These are phyloP conservation scores for Scrobipalpa costella DNA, from an alignment of 2,888 invertebrate genomes.

Conservation along the genomic window DNA sequence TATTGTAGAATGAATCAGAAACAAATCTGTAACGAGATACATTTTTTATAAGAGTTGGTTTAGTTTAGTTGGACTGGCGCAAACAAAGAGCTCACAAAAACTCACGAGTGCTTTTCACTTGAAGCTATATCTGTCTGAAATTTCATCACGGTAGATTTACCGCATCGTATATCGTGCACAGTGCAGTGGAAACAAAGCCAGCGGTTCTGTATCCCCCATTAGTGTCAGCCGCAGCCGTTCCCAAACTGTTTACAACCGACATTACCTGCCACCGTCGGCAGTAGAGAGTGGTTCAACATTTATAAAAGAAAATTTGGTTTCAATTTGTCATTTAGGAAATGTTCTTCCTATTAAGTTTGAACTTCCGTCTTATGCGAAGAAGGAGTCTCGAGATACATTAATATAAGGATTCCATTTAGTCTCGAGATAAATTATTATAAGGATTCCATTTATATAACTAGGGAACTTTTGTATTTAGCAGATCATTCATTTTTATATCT, in stretches of 20 bases:
- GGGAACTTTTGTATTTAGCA: no score
- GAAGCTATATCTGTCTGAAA: neutral
- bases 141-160: constrained; percentile 1
- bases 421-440: no score
- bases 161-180: neutral
- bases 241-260: constrained; percentile 24
- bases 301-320: constrained; percentile 1
- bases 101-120: neutral
- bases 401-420: no score
- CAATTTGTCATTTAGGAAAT: neutral
- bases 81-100: neutral
- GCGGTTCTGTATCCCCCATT: constrained; percentile 22
- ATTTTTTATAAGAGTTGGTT: neutral
- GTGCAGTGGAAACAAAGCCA: constrained; percentile 12
- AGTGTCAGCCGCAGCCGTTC: constrained; percentile 21
- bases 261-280: constrained; percentile 12
- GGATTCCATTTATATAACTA: no score
- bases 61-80: neutral
- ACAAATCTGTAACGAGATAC: neutral
- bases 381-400: no score
- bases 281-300: neutral
- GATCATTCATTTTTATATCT: no score
- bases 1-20: neutral
- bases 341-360: neutral
- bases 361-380: neutral